Base-by-base conservation (phyloP, 2,113 vertebrate species). In the Peromyscus polionotus region DNA sequence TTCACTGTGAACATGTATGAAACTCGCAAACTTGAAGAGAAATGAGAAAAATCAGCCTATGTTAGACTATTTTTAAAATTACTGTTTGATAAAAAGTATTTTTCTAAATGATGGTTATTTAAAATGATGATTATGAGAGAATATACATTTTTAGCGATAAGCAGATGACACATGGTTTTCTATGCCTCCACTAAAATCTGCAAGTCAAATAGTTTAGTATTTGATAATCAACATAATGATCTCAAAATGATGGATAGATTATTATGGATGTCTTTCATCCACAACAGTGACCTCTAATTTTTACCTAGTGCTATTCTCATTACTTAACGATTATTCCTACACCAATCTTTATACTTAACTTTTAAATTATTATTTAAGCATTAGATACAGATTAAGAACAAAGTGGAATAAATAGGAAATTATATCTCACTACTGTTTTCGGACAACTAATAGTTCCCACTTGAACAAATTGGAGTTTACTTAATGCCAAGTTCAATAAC, bases 341-440 rank as follows among this genome's bases (percentile, higher is more conserved):
- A 65, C 57, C 33, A 57, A 75, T 14, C 31, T 89, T 84, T 72
- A 57, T 1, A 45, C 19, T 91, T 93, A 33, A 68, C 61, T 76
- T 83, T 90, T 88, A 95, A 92, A 87, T 92, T 80, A 96, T 95
- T 93, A 48, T 13, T 31, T 73, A 94, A 39, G 59, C 57, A 84
- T 90, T 73, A 94, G 24, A 81, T 28, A 92, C 10, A 24, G 57
- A 94, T 79, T 42, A 61, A 36, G 61, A 85, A 31, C 7, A 65
- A 94, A 94, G 83, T 54, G 77, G 94, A 63, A 95, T 33, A 90
- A 81, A 94, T 42, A 85, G 65, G 31, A 94, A 97, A 91, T 92
- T 95, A 91, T 33, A 75, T 54, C 19, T 36, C 42, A 85, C 39
- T 67, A 80, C 84, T 90, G 94, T 75, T 95, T 97, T 97, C 91